Evolutionary conservation across 1,140 invertebrate species (phyloP).

Genomic region (Trichogramma pretiosum): DNA sequence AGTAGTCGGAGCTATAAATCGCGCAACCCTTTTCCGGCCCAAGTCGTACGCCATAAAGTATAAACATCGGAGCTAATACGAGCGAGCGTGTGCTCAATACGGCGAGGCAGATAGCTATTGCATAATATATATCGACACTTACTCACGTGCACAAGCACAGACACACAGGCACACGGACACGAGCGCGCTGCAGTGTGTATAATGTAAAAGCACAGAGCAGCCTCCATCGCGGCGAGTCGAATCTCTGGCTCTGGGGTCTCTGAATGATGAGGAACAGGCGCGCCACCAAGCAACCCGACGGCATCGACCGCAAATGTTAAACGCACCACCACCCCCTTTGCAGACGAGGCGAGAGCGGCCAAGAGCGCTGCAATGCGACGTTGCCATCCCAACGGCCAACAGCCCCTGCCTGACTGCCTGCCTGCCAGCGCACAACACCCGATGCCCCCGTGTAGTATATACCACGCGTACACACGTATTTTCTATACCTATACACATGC

Average conservation of each 20-base stretch:
- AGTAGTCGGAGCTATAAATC: not conserved
- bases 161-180: not conserved
- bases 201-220: not conserved
- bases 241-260: no score
- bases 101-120: no score
- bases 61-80: no score
- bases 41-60: no score
- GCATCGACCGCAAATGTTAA: conserved; percentile 45
- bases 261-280: not conserved
- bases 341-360: not conserved
- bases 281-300: conserved; percentile 18
- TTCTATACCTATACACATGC: no score
- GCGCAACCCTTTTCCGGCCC: no score
- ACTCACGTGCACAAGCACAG: not conserved
- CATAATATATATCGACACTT: no score
- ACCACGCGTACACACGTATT: not conserved
- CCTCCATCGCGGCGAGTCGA: no score
- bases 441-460: no score
- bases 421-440: not conserved
- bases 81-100: no score
- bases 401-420: conserved; percentile 32
- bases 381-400: conserved; percentile 47
- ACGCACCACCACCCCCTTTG: no score
- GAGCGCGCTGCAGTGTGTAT: not conserved
- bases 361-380: conserved; percentile 45